Evolutionary conservation across 2,113 vertebrate species (phyloP).

Genomic region (Boulengeromyrus knoepffleri): DNA sequence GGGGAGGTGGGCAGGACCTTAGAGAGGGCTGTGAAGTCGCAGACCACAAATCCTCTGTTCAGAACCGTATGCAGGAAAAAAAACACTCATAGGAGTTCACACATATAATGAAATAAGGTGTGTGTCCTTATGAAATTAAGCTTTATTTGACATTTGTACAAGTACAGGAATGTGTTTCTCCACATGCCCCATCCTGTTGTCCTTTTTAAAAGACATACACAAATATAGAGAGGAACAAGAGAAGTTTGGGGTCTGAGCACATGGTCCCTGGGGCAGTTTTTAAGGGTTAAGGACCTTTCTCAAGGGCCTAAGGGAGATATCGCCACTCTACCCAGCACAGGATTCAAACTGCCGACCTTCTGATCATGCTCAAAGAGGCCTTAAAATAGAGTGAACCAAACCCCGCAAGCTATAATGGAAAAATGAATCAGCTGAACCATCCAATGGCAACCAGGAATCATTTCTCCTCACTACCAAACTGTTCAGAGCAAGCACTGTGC

Average conservation of each 20-base stretch:
- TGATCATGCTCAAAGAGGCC: not conserved
- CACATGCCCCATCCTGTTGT: not conserved
- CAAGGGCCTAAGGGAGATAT: not conserved
- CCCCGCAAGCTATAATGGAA: constrained; percentile 6
- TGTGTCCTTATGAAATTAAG: not conserved
- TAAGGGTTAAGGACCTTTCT: not conserved
- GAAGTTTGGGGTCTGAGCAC: not conserved
- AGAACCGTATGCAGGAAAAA: not conserved
- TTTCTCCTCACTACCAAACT: not conserved
- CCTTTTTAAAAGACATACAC: not conserved
- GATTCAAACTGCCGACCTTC: not conserved
- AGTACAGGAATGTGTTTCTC: not conserved
- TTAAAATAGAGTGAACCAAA: not conserved
- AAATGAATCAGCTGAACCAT: not conserved
- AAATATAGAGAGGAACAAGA: not conserved
- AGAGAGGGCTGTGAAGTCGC: not conserved
- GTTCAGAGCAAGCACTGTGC: not conserved
- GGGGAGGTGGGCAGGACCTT: constrained; percentile 27
- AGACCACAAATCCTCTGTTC: not conserved
- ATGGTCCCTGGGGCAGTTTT: not conserved
- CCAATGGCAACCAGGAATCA: not conserved
- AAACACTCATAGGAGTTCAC: not conserved
- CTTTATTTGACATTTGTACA: not conserved
- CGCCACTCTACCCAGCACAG: not conserved
- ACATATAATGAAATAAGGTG: not conserved